A percentile compares a stretch with the other conserved stretches of the same genome.
Evolutionary conservation across 30 jellyfish, hydroid and myxozoan genomes (phyloP).

Genomic region (Aurelia coerulea): DNA sequence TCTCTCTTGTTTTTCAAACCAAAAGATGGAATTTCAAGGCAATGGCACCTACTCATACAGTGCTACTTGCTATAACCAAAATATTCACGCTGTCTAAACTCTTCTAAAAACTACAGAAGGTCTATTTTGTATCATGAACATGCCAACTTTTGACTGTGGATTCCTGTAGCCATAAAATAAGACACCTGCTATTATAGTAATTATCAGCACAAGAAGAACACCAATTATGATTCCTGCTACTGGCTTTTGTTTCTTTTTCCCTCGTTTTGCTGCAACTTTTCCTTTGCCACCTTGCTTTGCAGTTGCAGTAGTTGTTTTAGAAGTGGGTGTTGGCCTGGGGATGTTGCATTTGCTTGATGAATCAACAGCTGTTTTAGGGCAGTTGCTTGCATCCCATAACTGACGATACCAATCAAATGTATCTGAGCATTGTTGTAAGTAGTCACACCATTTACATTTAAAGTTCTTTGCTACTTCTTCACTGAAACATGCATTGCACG

Average conservation of each 20-base stretch:
- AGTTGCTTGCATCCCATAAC: slow-evolving; percentile 58
- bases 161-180: slow-evolving; percentile 59
- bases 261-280: background rate
- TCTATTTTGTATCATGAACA: slow-evolving; percentile 48
- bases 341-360: slow-evolving; percentile 35
- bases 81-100: background rate
- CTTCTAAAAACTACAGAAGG: slow-evolving; percentile 31
- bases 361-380: slow-evolving; percentile 44
- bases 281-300: background rate
- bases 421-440: slow-evolving; percentile 81
- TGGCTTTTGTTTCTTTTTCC: slow-evolving; percentile 5
- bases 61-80: too few relatives aligned
- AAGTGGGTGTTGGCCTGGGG: background rate
- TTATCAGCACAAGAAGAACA: slow-evolving; percentile 1
- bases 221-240: slow-evolving; percentile 41
- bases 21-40: too few relatives aligned
- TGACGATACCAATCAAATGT: slow-evolving; percentile 84
- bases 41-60: too few relatives aligned
- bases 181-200: background rate
- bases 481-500: slow-evolving; percentile 74
- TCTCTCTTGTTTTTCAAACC: too few relatives aligned
- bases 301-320: background rate
- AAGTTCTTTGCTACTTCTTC: slow-evolving; percentile 48
- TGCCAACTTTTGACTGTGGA: slow-evolving; percentile 51
- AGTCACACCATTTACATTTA: slow-evolving; percentile 86